These are phyloP conservation scores for Zaprionus lachaisei DNA, from an alignment of 1,140 invertebrate species.

Conservation along the genomic window DNA sequence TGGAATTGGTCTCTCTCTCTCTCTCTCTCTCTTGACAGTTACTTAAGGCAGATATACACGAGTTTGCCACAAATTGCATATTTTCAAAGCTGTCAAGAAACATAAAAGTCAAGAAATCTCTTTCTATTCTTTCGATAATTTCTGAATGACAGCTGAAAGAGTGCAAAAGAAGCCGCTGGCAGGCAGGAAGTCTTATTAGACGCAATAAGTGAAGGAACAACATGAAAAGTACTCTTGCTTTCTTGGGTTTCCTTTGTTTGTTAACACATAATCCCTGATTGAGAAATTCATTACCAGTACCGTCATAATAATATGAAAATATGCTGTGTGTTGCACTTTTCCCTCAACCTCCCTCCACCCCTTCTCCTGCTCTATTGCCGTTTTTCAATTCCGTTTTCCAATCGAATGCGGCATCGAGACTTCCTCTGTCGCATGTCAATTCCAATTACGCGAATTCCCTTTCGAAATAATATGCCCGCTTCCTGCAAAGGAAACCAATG, in stretches of 20 bases:
- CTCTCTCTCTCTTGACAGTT: too few species aligned
- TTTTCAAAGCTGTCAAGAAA: neutral
- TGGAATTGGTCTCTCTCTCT: too few species aligned
- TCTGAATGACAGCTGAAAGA: neutral
- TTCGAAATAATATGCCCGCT: constrained; percentile 2
- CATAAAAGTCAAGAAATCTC: neutral
- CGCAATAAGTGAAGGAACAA: neutral
- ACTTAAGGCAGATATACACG: too few species aligned
- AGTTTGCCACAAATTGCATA: neutral
- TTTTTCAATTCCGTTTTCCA: constrained; percentile 3
- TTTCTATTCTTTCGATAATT: neutral
- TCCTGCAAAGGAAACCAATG: neutral
- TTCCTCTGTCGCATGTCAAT: constrained; percentile 11
- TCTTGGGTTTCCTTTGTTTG: neutral
- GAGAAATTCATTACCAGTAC: constrained; percentile 1
- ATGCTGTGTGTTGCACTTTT: neutral
- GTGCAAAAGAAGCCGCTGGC: neutral
- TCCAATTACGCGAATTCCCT: constrained; percentile 14
- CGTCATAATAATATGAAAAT: constrained; percentile 1
- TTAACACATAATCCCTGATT: constrained; percentile 1
- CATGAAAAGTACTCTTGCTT: neutral
- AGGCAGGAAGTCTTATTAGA: neutral
- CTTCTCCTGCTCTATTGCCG: neutral
- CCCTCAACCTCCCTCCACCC: neutral
- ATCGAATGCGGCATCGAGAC: constrained; percentile 1